Base-by-base conservation (phyloP, 2,888 invertebrate genomes). In the Aleiodes testaceus region DNA sequence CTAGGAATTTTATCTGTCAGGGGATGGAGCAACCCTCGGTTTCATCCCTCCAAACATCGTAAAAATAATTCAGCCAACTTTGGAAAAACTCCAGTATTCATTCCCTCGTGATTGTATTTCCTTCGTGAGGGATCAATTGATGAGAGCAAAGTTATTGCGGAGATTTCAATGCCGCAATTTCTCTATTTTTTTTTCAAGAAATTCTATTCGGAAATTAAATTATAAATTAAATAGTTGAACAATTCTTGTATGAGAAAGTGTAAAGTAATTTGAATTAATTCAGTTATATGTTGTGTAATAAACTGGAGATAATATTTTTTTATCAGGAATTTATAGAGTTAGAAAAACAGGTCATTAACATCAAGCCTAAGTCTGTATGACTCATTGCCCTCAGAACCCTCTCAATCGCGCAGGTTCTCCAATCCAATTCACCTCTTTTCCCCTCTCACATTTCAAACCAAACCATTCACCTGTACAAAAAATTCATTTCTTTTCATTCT, bases 331-430 rank as follows among this genome's bases (percentile, higher is more conserved):
- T 36, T 59, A 42, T 59, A 42, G 50, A 18, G n/a, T 20, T 59
- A 11, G 18, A 42, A 55, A 55, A 59, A 59, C 59, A 42, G 59
- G 42, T 42, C 42, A 59, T 59, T 59, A 59, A 36, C 59, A 42
- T 36, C 14, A 11, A 59, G 36, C 26, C 18, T n/a, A 26, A 55
- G 55, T 36, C 36, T 22, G 52, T 20, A 52, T 70, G 70, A 70
- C 65, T 70, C 70, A 70, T 55, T 53, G 65, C 65, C 65, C 70
- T 70, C 20, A 55, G 70, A 55, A 59, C 9, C 59, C 59, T 36
- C 59, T 36, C 59, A 42, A 59, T 59, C 70, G 45, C 50, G 47
- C 66, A 66, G 45, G 66, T 66, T 66, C 44, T 26, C 53, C 55
- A 36, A 36, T 36, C 36, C 36, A 36, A 36, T 36, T 36, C 36